phyloP scores from a whole-genome alignment of 2,113 vertebrate species.

The Steatornis caripensis region DNA sequence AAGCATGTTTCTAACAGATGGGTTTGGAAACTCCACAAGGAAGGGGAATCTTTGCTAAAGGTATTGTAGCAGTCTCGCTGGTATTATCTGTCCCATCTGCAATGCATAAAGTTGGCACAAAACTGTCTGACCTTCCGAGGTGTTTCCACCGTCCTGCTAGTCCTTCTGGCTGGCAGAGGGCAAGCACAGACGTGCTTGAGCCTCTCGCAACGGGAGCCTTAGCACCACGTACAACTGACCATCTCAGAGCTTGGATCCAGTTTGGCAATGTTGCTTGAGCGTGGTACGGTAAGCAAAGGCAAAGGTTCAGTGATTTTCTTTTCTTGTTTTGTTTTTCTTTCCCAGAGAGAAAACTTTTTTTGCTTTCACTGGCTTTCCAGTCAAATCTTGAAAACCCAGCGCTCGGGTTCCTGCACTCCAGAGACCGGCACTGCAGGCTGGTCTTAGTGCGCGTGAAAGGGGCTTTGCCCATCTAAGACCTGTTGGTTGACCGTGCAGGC shows the following conservation, averaged over 20 bases:
- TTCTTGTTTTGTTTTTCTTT: neutral
- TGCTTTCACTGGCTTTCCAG: neutral
- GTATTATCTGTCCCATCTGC: neutral
- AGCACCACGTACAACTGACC: neutral
- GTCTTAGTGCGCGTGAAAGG: accelerated
- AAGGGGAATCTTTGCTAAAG: neutral
- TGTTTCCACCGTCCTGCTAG: neutral
- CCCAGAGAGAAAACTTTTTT: neutral
- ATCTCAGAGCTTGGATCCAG: neutral
- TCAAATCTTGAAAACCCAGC: no score
- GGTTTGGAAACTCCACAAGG: constrained; percentile 18
- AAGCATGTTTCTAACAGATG: constrained; percentile 53
- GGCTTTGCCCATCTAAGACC: neutral
- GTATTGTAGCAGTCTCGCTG: neutral
- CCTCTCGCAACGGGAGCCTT: neutral
- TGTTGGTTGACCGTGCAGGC: accelerated
- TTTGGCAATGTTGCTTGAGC: accelerated
- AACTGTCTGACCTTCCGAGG: neutral
- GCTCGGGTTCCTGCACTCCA: neutral
- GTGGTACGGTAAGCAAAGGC: neutral
- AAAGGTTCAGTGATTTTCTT: neutral
- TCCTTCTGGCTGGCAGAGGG: neutral
- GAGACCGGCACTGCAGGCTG: neutral
- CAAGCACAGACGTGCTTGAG: neutral
- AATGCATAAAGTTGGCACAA: neutral